Percentiles rank a stretch among this genome's conserved stretches.
Conservation (phyloP, 2,888 invertebrate species). For the Pammene fasciana region DNA sequence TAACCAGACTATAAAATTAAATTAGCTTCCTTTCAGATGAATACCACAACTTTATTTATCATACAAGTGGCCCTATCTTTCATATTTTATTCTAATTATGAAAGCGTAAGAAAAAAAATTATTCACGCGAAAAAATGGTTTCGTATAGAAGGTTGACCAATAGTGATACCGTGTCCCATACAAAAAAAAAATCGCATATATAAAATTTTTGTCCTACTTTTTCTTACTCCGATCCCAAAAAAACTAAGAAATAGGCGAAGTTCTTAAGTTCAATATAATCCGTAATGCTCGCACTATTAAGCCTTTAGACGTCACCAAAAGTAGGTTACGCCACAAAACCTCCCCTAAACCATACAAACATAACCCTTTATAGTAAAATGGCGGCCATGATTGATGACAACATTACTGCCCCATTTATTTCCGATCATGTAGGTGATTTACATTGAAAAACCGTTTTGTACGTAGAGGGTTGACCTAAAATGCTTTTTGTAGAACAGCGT, state of each 20-base stretch:
- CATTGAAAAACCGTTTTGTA: constrained; percentile 43
- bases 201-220: too few species aligned
- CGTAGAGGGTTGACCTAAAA: constrained; percentile 6
- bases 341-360: constrained; percentile 9
- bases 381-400: constrained; percentile 51
- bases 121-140: too few species aligned
- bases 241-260: neutral
- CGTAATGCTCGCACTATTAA: neutral
- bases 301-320: neutral
- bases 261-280: neutral
- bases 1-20: too few species aligned
- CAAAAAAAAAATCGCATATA: too few species aligned
- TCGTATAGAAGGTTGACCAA: too few species aligned
- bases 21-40: too few species aligned
- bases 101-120: too few species aligned
- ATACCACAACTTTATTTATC: too few species aligned
- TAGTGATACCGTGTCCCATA: too few species aligned
- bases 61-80: neutral
- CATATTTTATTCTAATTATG: too few species aligned
- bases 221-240: too few species aligned
- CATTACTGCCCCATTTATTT: constrained; percentile 46
- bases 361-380: constrained; percentile 10
- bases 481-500: neutral
- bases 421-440: constrained; percentile 47
- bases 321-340: constrained; percentile 4